Evolutionary conservation across 1,140 invertebrate species (phyloP).

Genomic region (Megathymus violae): DNA sequence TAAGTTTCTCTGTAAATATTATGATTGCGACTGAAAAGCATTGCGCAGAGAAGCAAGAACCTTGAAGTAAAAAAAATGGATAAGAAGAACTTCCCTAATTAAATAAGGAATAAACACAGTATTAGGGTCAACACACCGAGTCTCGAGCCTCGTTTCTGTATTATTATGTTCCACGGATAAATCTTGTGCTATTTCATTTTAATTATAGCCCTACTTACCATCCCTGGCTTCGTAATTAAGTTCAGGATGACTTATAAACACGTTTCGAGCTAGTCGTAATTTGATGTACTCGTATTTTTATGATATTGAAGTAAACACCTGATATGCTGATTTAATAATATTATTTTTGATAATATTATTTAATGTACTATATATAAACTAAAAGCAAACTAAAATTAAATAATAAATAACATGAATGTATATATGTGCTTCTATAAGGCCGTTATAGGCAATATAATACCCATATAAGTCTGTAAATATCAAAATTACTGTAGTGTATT

Average conservation of each 20-base stretch:
- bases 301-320: conserved; percentile 1
- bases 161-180: conserved; percentile 39
- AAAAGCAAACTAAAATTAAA: no score
- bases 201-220: conserved; percentile 39
- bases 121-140: conserved; percentile 53
- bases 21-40: conserved; percentile 35
- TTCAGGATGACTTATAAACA: conserved; percentile 12
- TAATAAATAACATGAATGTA: no score
- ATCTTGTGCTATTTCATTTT: conserved; percentile 41
- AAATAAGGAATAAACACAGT: conserved; percentile 57
- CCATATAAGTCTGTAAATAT: no score
- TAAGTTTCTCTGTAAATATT: no score
- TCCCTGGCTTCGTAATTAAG: conserved; percentile 29
- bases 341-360: no score
- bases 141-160: conserved; percentile 26
- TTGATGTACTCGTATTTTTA: not conserved
- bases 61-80: conserved; percentile 51
- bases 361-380: no score
- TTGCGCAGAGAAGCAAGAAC: conserved; percentile 18
- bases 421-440: no score
- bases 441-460: no score
- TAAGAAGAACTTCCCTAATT: conserved; percentile 55
- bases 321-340: no score
- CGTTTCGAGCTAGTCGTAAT: not conserved
- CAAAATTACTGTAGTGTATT: no score